Base-by-base conservation (phyloP, 2,888 invertebrate species). In the Penaeus monodon region DNA sequence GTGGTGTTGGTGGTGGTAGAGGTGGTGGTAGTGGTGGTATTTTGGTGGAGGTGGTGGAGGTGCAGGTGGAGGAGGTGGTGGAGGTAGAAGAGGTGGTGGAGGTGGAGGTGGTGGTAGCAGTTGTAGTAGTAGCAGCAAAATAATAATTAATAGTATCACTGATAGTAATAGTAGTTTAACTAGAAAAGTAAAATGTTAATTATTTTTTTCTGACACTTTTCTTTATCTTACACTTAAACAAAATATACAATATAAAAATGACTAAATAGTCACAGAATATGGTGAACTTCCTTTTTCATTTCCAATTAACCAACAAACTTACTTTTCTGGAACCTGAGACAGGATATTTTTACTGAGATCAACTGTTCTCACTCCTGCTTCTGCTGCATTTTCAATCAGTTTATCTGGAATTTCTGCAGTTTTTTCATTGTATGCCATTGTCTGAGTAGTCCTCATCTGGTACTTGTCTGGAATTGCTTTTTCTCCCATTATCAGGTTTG, bases 291-390 rank as follows among this genome's bases (percentile, higher is more conserved):
- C 27, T 24, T 10, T n/a, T 22, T 65, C 2, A 33, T 80, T 17
- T 80, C 22, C 33, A 90, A 87, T 82, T 83, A 76, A 88, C 22
- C 79, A 86, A 79, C 76, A 70, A 33, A 92, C 92, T 92, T 93
- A 95, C 96, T 95, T 95, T 24, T 92, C 91, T 17, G 97, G 97
- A 90, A 97, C 92, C 1, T 93, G 91, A 2, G 93, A 92, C 0
- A 98, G 93, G 91, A 94, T 94, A 92, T 98, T 98, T 92, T 95
- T 96, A 88, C 96, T 96, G 88, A 98, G 92, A 93, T 98, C 97
- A 17, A 97, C 94, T 80, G 95, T 94, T 84, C 94, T 94, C 17
- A 97, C 96, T 89, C 95, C 94, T 0, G 95, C 96, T 83, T 94
- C 94, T 22, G 93, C 94, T 6, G 97, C 97, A 86, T 95, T 93